Conservation (phyloP, 2,888 invertebrate genomes). For the Epiperipatus broadwayi region DNA sequence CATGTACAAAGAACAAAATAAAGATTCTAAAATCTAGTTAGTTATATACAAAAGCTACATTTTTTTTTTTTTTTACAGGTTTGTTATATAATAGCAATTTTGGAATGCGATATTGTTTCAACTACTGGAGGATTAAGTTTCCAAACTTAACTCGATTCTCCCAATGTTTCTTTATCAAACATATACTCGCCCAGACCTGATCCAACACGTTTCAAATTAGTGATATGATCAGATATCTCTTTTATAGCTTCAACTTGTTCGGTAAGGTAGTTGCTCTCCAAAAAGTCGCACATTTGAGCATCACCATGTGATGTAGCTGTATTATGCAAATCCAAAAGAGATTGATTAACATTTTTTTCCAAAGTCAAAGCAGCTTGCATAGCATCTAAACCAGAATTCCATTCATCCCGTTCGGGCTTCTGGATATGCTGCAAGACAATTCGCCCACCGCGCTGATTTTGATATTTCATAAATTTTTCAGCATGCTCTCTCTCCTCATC, state of each 20-base stretch:
- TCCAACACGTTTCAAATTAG: constrained; percentile 46
- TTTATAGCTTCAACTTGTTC: constrained; percentile 3
- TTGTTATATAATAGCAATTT: no score
- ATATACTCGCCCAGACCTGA: constrained; percentile 42
- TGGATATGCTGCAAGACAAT: constrained; percentile 30
- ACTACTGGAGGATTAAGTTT: no score
- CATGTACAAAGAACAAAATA: no score
- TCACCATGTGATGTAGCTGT: background rate
- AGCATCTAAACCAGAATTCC: constrained; percentile 32
- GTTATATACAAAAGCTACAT: no score
- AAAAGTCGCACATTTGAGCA: constrained; percentile 28
- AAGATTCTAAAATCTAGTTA: no score
- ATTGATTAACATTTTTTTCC: constrained; percentile 37
- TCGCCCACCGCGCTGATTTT: constrained; percentile 33
- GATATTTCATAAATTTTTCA: constrained; percentile 25
- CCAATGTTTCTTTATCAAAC: no score
- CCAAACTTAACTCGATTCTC: no score
- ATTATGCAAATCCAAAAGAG: constrained; percentile 41
- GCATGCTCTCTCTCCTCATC: constrained; percentile 35
- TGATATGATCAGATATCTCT: constrained; percentile 44
- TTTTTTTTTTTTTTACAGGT: no score
- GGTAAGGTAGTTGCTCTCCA: constrained; percentile 23
- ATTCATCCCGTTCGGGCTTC: constrained; percentile 29
- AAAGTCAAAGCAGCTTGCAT: constrained; percentile 31
- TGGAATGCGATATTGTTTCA: no score